Conservation (phyloP, 2,888 invertebrate genomes). For the Calameuta filiformis region DNA sequence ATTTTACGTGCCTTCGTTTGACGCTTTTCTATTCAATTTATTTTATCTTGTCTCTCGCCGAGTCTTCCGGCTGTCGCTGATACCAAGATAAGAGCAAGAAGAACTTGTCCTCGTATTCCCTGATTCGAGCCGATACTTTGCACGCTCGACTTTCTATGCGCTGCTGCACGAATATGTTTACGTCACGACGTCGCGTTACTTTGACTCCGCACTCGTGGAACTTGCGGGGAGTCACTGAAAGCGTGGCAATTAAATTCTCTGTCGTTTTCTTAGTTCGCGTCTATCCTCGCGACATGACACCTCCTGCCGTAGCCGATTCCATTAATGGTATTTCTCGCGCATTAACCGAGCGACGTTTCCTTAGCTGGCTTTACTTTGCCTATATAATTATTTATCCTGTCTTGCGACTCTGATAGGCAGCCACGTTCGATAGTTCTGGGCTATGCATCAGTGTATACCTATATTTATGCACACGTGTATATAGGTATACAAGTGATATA, state of each 20-base stretch:
- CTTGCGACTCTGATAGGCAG: neutral
- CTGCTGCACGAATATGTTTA: neutral
- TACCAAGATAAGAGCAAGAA: neutral
- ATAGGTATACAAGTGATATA: neutral
- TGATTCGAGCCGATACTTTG: neutral
- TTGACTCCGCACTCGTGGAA: neutral
- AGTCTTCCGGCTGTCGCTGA: neutral
- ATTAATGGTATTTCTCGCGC: neutral
- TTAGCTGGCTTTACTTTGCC: neutral
- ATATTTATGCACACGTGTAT: neutral
- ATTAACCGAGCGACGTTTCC: neutral
- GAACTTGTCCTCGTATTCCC: neutral
- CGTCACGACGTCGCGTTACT: neutral
- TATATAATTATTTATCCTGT: neutral
- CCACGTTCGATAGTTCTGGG: neutral
- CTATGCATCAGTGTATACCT: neutral
- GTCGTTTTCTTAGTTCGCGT: neutral
- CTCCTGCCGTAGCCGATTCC: neutral
- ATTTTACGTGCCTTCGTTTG: neutral
- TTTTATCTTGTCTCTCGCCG: neutral
- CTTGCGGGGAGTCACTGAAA: neutral
- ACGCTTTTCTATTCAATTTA: neutral
- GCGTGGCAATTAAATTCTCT: neutral
- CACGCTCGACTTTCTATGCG: neutral
- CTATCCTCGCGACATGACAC: neutral